Base-by-base conservation (phyloP, 2,888 invertebrate genomes). In the Antheraea yamamai region DNA sequence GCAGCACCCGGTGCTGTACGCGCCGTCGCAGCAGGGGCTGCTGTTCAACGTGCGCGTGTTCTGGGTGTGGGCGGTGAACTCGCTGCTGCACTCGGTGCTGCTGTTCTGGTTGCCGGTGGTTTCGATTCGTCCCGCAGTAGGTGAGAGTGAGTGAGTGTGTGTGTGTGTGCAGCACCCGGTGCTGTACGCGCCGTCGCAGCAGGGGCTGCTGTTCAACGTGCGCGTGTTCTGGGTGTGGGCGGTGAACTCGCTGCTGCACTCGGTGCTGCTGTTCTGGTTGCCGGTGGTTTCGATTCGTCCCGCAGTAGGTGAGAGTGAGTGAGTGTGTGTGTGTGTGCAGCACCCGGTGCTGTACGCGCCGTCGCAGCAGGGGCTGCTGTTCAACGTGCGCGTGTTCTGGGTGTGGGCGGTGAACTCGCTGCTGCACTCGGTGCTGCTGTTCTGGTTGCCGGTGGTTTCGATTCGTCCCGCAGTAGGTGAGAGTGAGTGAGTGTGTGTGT, bases 141-240 rank as follows among this genome's bases (percentile, higher is more conserved):
- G n/a, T n/a, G n/a, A n/a, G n/a, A n/a, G n/a, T 3, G 30, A 3
- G 18, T 52, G 18, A 52, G 18, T 14, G 18, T 52, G n/a, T 66
- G 18, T 30, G 52, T 35, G 14, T 2, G 47, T 12, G 47, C 88
- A 95, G 95, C 95, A 96, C 96, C 96, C 97, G 89, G 95, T 96
- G 79, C 91, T 97, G 80, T 97, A 97, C 91, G 96, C 97, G 87
- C 97, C 97, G 75, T 98, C 98, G 79, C 98, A 98, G 90, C 96
- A 96, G 85, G 96, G 97, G 23, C 95, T 97, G 85, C 94, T 97
- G 82, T 98, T 98, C 92, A 98, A 98, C 93, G 97, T 98, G 78
- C 96, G 96, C 88, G 98, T 99, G 79, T 99, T 99, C 95, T 99
- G 99, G 98, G 96, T 99, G 87, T 99, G 99, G 99, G 98, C 99